These are phyloP conservation scores for Naja naja DNA, from an alignment of 2,113 vertebrate genomes.

Conservation along the genomic window DNA sequence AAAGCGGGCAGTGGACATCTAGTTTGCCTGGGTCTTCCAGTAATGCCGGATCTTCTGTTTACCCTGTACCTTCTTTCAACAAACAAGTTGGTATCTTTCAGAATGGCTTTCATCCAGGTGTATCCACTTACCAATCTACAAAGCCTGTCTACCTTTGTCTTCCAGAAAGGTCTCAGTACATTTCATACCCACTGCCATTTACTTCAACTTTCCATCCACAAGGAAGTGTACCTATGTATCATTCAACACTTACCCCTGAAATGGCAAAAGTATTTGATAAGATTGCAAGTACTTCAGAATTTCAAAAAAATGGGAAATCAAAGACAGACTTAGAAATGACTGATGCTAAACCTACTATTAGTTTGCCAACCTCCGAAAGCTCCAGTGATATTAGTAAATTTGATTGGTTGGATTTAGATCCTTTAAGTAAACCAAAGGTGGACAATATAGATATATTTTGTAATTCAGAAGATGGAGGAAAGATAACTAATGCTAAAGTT, in stretches of 20 bases:
- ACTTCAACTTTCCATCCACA: conserved; percentile 74
- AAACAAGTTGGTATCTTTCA: conserved; percentile 85
- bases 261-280: conserved; percentile 95
- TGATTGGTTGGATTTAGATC: conserved; percentile 96
- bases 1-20: conserved; percentile 80
- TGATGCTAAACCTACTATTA: conserved; percentile 65
- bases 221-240: conserved; percentile 66
- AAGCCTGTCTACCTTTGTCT: conserved; percentile 77
- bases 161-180: conserved; percentile 74
- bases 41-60: conserved; percentile 75
- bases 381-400: conserved; percentile 78
- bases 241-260: conserved; percentile 80
- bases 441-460: conserved; percentile 73
- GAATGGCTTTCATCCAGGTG: conserved; percentile 82
- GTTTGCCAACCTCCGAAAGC: conserved; percentile 67
- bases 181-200: conserved; percentile 82
- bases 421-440: conserved; percentile 84
- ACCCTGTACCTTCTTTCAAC: conserved; percentile 77
- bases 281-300: conserved; percentile 95
- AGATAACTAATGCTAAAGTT: conserved; percentile 45
- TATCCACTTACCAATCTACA: conserved; percentile 70
- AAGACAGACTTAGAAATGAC: conserved; percentile 75
- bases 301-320: conserved; percentile 87
- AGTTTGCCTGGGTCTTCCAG: conserved; percentile 72
- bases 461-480: conserved; percentile 43